These are phyloP conservation scores for Nixonia krombeini DNA, from an alignment of 1,140 invertebrate species.

Conservation along the genomic window DNA sequence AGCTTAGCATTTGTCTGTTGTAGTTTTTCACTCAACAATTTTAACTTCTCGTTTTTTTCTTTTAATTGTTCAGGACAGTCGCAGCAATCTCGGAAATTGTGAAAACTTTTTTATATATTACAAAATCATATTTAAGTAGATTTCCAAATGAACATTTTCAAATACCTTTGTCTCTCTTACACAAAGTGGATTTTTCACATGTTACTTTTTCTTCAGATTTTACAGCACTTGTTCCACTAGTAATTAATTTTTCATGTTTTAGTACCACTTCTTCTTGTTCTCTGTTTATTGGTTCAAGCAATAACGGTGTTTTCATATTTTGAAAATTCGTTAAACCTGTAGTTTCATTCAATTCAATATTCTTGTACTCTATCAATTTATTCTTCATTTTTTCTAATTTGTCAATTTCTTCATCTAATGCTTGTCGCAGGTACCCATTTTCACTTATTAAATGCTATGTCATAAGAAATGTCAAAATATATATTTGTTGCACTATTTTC, in stretches of 20 bases:
- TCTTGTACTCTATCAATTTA: too few species aligned
- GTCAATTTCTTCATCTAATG: constrained; percentile 43
- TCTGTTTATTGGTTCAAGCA: constrained; percentile 15
- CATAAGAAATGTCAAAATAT: too few species aligned
- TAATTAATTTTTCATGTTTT: constrained; percentile 62
- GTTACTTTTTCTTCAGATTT: constrained; percentile 10
- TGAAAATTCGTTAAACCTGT: too few species aligned
- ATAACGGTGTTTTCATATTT: constrained; percentile 31
- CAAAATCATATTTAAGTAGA: too few species aligned
- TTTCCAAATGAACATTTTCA: not conserved
- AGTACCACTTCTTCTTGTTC: constrained; percentile 38
- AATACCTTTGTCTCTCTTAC: not conserved
- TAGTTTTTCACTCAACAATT: constrained; percentile 76
- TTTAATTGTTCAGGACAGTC: constrained; percentile 8
- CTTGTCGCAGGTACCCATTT: constrained; percentile 55
- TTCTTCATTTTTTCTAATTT: constrained; percentile 19
- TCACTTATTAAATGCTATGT: constrained; percentile 64
- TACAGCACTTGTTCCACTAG: not conserved
- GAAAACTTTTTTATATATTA: not conserved
- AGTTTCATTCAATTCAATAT: too few species aligned
- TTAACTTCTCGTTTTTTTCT: constrained; percentile 65
- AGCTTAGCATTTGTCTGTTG: constrained; percentile 75
- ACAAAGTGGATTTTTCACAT: not conserved
- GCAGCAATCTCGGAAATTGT: not conserved
- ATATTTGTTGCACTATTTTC: too few species aligned